phyloP scores from a whole-genome alignment of 2,888 invertebrate genomes.

The Erynnis tages region DNA sequence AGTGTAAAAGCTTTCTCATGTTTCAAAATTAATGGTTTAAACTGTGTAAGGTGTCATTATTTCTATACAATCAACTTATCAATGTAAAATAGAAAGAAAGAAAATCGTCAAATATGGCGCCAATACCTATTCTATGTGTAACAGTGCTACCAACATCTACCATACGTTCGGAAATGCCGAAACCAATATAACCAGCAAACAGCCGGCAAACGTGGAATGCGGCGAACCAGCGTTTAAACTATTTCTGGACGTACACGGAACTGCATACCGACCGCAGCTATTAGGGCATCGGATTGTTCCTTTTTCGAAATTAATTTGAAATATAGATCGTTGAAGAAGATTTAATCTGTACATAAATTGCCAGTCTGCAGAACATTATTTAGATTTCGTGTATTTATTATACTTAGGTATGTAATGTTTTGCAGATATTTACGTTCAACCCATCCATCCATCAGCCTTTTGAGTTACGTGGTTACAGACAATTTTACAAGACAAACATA shows the following conservation, averaged over 20 bases:
- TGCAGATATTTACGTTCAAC: background rate
- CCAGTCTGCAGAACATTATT: no score
- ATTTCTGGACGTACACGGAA: conserved; percentile 66
- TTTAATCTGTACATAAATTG: conserved; percentile 3
- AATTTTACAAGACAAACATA: no score
- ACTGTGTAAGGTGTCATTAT: no score
- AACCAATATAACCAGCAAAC: conserved; percentile 52
- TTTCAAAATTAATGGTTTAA: no score
- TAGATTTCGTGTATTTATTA: no score
- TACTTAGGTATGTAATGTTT: background rate
- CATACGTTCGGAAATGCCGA: conserved; percentile 41
- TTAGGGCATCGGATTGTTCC: conserved; percentile 40
- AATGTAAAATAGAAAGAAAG: no score
- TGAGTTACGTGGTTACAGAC: no score
- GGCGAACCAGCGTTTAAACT: conserved; percentile 52
- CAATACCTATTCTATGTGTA: no score
- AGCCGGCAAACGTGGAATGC: conserved; percentile 53
- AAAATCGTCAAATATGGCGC: no score
- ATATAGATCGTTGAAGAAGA: conserved; percentile 15
- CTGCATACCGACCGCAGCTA: conserved; percentile 39
- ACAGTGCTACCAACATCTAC: background rate
- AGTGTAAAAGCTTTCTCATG: no score
- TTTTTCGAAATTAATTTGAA: conserved; percentile 37
- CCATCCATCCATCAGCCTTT: background rate
- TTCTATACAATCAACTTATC: no score